phyloP scores from a whole-genome alignment of 2,113 vertebrate genomes.

The Pedionomus torquatus region DNA sequence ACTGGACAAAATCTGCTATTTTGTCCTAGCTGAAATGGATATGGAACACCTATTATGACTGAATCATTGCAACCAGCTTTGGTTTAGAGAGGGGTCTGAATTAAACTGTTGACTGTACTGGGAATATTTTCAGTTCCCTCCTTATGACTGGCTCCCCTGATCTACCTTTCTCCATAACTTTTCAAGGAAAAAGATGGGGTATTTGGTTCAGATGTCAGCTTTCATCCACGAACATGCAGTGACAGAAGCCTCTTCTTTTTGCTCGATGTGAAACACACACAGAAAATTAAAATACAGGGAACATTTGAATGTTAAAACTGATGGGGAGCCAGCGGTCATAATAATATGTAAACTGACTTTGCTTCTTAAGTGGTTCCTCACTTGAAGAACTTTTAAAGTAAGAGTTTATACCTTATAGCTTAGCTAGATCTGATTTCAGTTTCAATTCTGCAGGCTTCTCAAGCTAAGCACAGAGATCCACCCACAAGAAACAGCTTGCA shows the following conservation, averaged over 20 bases:
- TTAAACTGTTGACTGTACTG: neutral
- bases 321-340: neutral
- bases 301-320: neutral
- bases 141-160: neutral
- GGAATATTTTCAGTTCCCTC: neutral
- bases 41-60: neutral
- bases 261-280: neutral
- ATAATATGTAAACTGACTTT: neutral
- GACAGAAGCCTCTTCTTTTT: neutral
- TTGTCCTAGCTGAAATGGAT: neutral
- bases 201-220: neutral
- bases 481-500: conserved; percentile 66
- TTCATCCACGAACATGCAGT: neutral
- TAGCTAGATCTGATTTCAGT: neutral
- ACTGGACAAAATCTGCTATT: neutral
- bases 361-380: neutral
- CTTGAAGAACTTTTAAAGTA: neutral
- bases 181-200: neutral
- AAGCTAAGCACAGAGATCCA: conserved; percentile 4
- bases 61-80: neutral
- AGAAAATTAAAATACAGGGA: neutral
- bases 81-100: neutral
- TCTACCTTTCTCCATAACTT: neutral
- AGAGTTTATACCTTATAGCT: neutral
- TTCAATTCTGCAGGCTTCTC: conserved; percentile 15